A percentile compares a stretch with the other conserved stretches of the same genome.
Evolutionary conservation across 1,140 invertebrate genomes (phyloP).

Genomic region (Idris sp.): DNA sequence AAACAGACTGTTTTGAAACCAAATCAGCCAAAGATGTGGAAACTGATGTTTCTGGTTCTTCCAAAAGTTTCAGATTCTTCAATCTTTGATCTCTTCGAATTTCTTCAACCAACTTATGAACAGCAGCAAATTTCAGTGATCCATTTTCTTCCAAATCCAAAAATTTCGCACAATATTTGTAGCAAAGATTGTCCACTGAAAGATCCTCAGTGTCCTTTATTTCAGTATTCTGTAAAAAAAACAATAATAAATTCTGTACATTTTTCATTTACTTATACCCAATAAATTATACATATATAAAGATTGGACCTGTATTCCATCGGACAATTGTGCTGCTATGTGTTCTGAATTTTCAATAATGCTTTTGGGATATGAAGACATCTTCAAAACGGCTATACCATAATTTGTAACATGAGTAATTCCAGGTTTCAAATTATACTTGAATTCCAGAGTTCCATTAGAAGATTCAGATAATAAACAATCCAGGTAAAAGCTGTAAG

Average conservation of each 20-base stretch:
- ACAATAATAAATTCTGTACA: too few relatives aligned
- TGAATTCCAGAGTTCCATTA: constrained; percentile 70
- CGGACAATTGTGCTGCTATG: constrained; percentile 23
- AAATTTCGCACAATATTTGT: constrained; percentile 18
- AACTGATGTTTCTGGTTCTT: constrained; percentile 1
- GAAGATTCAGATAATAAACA: constrained; percentile 48
- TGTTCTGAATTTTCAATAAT: constrained; percentile 28
- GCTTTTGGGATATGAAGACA: constrained; percentile 63
- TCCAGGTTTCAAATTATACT: constrained; percentile 74
- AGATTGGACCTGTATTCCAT: constrained; percentile 42
- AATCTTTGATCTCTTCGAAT: constrained; percentile 7
- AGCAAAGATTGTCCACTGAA: constrained; percentile 19
- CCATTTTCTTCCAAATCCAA: constrained; percentile 8
- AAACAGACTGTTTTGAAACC: too few relatives aligned
- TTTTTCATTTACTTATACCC: background rate
- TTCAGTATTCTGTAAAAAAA: background rate
- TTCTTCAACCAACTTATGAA: constrained; percentile 13
- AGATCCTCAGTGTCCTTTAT: background rate
- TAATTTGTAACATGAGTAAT: constrained; percentile 73
- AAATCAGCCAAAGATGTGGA: background rate
- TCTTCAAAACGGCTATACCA: constrained; percentile 76
- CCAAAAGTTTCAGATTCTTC: background rate
- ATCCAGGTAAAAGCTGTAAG: constrained; percentile 75
- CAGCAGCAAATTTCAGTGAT: constrained; percentile 18
- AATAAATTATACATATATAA: background rate